phyloP scores from a whole-genome alignment of 2,113 vertebrate genomes.

The Ardeotis arabs region DNA sequence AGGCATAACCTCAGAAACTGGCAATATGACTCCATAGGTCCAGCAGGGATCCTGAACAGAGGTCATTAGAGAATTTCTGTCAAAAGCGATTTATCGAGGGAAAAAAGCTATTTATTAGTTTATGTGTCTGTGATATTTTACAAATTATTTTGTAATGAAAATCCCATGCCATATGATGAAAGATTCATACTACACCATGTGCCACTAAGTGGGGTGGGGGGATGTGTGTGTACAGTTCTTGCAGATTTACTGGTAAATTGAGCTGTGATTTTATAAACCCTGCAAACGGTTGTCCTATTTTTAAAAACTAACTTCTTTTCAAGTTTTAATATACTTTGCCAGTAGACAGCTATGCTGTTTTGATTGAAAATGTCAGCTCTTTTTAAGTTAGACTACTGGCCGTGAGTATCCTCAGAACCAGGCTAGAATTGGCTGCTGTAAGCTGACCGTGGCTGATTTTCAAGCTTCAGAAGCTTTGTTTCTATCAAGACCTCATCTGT shows the following conservation, averaged over 20 bases:
- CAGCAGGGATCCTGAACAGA: background rate
- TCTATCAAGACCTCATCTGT: slow-evolving; percentile 8
- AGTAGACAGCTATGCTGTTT: background rate
- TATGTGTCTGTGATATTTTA: background rate
- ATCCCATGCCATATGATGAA: background rate
- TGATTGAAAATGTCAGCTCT: background rate
- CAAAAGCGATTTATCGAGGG: background rate
- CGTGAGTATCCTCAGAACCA: background rate
- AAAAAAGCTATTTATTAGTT: background rate
- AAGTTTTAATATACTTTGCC: background rate
- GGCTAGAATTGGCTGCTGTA: background rate
- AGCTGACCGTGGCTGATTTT: background rate
- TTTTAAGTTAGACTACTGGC: background rate
- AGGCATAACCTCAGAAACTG: background rate
- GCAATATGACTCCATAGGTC: background rate
- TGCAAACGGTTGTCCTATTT: background rate
- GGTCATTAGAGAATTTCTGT: background rate
- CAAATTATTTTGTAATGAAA: background rate
- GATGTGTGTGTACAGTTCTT: background rate
- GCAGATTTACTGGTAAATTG: background rate
- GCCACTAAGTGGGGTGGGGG: fast-evolving
- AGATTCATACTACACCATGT: background rate
- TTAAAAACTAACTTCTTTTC: background rate
- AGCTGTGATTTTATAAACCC: background rate
- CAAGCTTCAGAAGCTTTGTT: slow-evolving; percentile 31